Evolutionary conservation across 2,797 vertebrate species (phyloP).

Genomic region (Halcyon badia): DNA sequence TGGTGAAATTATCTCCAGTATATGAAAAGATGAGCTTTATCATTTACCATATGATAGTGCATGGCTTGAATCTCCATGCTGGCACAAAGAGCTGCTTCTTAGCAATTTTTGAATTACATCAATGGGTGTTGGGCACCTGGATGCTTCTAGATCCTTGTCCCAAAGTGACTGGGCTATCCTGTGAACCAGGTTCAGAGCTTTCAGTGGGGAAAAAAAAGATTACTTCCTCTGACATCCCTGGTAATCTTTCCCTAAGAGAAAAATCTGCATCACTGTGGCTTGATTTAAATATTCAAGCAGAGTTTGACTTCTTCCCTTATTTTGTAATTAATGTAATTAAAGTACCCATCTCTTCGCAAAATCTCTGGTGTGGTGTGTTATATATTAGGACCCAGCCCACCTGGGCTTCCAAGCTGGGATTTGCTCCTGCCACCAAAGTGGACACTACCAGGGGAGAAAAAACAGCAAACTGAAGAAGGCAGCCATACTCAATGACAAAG

Average conservation of each 20-base stretch:
- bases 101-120: neutral
- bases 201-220: neutral
- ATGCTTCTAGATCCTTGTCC: neutral
- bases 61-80: neutral
- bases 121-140: neutral
- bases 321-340: conserved; percentile 36
- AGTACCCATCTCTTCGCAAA: neutral
- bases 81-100: neutral
- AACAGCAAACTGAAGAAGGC: neutral
- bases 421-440: neutral
- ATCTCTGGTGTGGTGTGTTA: neutral
- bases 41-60: neutral
- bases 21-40: neutral
- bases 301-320: conserved; percentile 22
- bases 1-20: neutral
- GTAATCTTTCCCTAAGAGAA: conserved; percentile 14
- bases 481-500: neutral
- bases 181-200: neutral
- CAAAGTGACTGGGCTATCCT: neutral
- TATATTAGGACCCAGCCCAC: neutral
- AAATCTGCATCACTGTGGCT: conserved; percentile 4
- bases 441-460: neutral
- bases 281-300: conserved; percentile 46
- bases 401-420: neutral
- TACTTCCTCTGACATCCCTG: conserved; percentile 1